phyloP scores from a whole-genome alignment of 2,113 vertebrate genomes.

The Vidua chalybeata region DNA sequence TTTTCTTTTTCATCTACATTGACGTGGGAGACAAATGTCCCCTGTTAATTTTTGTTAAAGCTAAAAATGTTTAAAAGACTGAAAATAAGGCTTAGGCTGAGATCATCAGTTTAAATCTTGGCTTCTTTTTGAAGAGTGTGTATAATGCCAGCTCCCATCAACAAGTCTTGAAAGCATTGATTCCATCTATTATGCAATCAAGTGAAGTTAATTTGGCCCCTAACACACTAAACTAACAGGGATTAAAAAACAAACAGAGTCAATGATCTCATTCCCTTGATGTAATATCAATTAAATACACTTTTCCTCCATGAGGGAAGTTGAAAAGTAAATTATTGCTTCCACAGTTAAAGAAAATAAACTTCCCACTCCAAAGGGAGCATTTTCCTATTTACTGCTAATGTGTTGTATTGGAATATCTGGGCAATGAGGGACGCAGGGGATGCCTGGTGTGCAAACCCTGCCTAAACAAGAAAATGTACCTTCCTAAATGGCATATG shows the following conservation, averaged over 20 bases:
- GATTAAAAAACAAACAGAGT: slow-evolving; percentile 56
- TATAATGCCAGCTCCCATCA: slow-evolving; percentile 2
- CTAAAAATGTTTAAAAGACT: neutral
- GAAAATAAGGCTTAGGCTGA: slow-evolving; percentile 27
- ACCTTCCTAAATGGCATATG: neutral
- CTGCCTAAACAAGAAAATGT: neutral
- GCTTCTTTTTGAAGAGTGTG: neutral
- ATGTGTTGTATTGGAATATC: neutral
- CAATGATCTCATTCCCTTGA: slow-evolving; percentile 59
- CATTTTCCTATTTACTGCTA: neutral
- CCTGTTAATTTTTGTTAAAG: neutral
- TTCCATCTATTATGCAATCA: slow-evolving; percentile 43
- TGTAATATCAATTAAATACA: slow-evolving; percentile 45
- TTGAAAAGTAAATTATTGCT: slow-evolving; percentile 9
- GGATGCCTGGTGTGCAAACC: neutral
- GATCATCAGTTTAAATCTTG: slow-evolving; percentile 36
- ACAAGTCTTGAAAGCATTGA: slow-evolving; percentile 32
- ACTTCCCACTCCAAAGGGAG: slow-evolving; percentile 1
- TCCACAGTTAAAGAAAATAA: slow-evolving; percentile 46
- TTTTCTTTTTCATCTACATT: neutral
- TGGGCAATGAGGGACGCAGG: neutral
- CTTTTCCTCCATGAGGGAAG: slow-evolving; percentile 13
- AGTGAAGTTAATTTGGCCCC: slow-evolving; percentile 47
- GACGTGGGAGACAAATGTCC: neutral
- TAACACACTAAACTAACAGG: slow-evolving; percentile 32